These are phyloP conservation scores for Aethes cnicana DNA, from an alignment of 2,888 invertebrate species.

Conservation along the genomic window DNA sequence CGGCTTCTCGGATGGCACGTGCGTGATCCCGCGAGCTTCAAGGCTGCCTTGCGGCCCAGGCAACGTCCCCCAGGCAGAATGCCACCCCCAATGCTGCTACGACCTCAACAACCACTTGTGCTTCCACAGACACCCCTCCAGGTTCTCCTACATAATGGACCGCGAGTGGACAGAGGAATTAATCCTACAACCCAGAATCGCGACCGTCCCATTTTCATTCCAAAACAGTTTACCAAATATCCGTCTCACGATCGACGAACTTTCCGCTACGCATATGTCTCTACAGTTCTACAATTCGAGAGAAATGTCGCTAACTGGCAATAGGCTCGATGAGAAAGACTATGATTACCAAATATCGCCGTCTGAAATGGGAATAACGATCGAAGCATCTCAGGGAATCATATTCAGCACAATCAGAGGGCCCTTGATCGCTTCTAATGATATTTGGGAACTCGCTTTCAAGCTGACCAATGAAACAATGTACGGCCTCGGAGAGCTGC, in stretches of 20 bases:
- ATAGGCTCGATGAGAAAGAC: conserved; percentile 49
- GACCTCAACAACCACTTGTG: conserved; percentile 64
- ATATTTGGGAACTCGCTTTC: conserved; percentile 84
- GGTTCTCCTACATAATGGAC: conserved; percentile 70
- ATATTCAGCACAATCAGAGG: conserved; percentile 81
- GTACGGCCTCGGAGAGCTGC: conserved; percentile 81
- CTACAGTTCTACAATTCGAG: conserved; percentile 59
- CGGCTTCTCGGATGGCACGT: conserved; percentile 68
- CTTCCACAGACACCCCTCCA: conserved; percentile 78
- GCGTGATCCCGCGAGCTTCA: conserved; percentile 51
- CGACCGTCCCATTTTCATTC: conserved; percentile 55
- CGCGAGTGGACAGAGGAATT: conserved; percentile 59
- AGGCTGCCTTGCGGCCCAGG: conserved; percentile 68
- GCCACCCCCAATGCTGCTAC: conserved; percentile 78
- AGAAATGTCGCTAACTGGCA: conserved; percentile 41
- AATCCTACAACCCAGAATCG: conserved; percentile 54
- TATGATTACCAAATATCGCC: conserved; percentile 54
- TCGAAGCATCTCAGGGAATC: conserved; percentile 50
- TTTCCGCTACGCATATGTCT: conserved; percentile 59
- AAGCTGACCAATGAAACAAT: conserved; percentile 76
- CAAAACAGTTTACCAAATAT: conserved; percentile 51
- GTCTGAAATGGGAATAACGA: conserved; percentile 57
- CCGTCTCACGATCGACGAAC: conserved; percentile 62
- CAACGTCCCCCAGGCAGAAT: conserved; percentile 51
- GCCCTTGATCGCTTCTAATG: conserved; percentile 81